Percentiles rank a stretch among this genome's conserved stretches.
Evolutionary conservation across 1,140 invertebrate genomes (phyloP).

Genomic region (Drosophila tropicalis): DNA sequence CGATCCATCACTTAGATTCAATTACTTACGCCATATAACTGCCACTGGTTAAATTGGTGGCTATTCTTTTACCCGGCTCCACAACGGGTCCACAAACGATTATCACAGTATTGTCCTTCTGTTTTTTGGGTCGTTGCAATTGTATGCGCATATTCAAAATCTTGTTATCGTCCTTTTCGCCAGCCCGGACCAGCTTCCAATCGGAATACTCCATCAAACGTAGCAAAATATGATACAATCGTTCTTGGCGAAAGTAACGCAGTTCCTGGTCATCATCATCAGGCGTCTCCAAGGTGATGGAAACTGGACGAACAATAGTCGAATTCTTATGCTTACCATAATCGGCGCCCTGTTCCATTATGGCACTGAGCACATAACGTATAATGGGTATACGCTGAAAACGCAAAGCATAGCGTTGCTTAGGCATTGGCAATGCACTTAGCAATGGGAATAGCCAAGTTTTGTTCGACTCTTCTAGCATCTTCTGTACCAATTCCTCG

Average conservation of each 20-base stretch:
- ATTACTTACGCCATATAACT: conserved; percentile 55
- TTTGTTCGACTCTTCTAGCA: conserved; percentile 28
- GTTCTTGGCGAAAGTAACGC: conserved; percentile 48
- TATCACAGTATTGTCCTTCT: conserved; percentile 7
- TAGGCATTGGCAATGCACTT: not conserved
- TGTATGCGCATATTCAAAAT: conserved; percentile 41
- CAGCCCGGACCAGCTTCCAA: conserved; percentile 35
- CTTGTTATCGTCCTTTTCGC: conserved; percentile 21
- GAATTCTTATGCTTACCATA: conserved; percentile 38
- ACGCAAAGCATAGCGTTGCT: conserved; percentile 43
- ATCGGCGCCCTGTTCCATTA: conserved; percentile 15
- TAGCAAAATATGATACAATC: conserved; percentile 37
- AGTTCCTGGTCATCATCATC: conserved; percentile 29
- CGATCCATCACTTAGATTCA: not conserved
- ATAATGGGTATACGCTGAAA: conserved; percentile 54
- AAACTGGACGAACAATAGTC: not conserved
- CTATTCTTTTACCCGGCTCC: conserved; percentile 44
- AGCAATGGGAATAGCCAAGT: conserved; percentile 48
- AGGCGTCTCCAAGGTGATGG: conserved; percentile 8
- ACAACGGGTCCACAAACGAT: conserved; percentile 52
- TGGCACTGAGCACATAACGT: conserved; percentile 17
- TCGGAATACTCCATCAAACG: conserved; percentile 51
- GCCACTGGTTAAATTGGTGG: conserved; percentile 22
- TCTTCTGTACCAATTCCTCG: conserved; percentile 6
- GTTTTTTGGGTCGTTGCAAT: not conserved